Evolutionary conservation across 2,888 invertebrate genomes (phyloP), one percentile per base, ranked within the genome.

Genomic region (Pocota personata): DNA sequence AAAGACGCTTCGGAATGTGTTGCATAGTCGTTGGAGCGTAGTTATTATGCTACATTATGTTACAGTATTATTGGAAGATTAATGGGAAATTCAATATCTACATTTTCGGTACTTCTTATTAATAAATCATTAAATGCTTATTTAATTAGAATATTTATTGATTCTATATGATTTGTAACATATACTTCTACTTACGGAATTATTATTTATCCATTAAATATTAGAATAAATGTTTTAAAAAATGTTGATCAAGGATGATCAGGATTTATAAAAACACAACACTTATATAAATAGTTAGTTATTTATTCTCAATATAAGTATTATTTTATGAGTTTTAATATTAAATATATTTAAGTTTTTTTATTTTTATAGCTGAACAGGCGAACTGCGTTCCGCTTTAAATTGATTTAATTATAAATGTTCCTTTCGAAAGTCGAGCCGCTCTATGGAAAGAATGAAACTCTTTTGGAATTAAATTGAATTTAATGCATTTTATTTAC

Each of bases 161-260:
- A 90, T 0, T 88, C 83, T 30, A 94, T 94, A 89, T 94, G 94
- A 91, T 94, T 94, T 94, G 91, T 94, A 88, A 93, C 94, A 60
- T 91, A 89, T 90, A 91, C 93, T 89, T 93, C 92, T 3, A 93
- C 93, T 88, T 93, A 92, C 91, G 91, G 93, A 0, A 73, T 94
- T 88, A 93, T 91, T 90, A 92, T 90, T 92, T 90, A 90, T 91
- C 92, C 93, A 90, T 87, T 91, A 71, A n/a, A n/a, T n/a, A n/a
- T n/a, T n/a, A n/a, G n/a, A n/a, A n/a, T n/a, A n/a, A n/a, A n/a
- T n/a, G n/a, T n/a, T n/a, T n/a, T n/a, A n/a, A 93, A 93, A 90
- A 91, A 89, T 90, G 88, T 93, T 89, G 94, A 94, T 91, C 92
- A 93, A 87, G 93, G 93, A 0, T 94, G 94, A 90, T 92, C 91